Evolutionary conservation across 1,140 invertebrate species (phyloP).

Genomic region (Drosophila quadrilineata): DNA sequence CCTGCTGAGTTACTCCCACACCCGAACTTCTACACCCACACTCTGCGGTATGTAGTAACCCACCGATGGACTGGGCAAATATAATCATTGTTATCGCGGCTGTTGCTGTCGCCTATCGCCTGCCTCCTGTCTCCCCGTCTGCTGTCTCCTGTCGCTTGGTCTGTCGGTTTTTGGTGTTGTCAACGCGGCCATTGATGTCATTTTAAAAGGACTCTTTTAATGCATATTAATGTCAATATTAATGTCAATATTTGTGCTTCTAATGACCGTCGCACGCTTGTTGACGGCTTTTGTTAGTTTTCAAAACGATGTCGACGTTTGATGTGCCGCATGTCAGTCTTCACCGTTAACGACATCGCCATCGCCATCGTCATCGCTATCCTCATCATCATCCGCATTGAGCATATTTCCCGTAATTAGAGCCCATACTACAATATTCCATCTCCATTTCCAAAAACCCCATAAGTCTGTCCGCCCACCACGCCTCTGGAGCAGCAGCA

Average conservation of each 20-base stretch:
- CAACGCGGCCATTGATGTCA: constrained; percentile 65
- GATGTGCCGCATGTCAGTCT: constrained; percentile 42
- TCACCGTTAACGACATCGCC: constrained; percentile 26
- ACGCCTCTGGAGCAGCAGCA: neutral
- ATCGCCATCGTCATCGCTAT: neutral
- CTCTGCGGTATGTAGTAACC: neutral
- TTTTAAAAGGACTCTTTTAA: constrained; percentile 67
- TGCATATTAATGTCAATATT: constrained; percentile 79
- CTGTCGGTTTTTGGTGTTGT: constrained; percentile 35
- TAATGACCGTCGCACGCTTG: constrained; percentile 60
- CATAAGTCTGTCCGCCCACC: neutral
- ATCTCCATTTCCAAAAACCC: constrained; percentile 7
- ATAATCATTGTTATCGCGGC: constrained; percentile 46
- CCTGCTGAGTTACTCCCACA: neutral
- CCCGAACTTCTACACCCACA: too few relatives aligned
- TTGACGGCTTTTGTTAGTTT: constrained; percentile 66
- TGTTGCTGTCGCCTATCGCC: too few relatives aligned
- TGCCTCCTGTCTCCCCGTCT: too few relatives aligned
- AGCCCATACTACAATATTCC: too few relatives aligned
- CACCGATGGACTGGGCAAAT: constrained; percentile 24
- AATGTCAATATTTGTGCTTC: constrained; percentile 73
- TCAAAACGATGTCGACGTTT: constrained; percentile 27
- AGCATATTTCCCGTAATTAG: constrained; percentile 57
- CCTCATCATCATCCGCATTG: constrained; percentile 32
- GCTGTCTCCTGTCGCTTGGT: too few relatives aligned